Evolutionary conservation across 2,888 invertebrate genomes (phyloP).

Genomic region (Leptinotarsa tumamoca): DNA sequence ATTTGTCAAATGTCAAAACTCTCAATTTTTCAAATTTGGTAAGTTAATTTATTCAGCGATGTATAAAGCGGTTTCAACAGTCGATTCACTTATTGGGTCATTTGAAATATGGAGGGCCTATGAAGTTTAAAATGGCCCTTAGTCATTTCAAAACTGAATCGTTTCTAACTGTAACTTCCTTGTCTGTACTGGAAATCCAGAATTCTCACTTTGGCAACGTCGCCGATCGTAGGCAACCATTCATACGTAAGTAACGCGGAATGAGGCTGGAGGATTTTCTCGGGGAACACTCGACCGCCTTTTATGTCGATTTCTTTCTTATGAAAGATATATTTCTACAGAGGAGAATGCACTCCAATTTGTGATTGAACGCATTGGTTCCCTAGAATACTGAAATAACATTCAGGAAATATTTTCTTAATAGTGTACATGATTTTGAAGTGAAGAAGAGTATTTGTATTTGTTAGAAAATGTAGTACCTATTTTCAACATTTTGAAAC

Average conservation of each 20-base stretch:
- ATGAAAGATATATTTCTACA: constrained; percentile 12
- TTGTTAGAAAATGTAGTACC: too few species aligned
- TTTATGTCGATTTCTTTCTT: constrained; percentile 13
- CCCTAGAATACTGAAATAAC: neutral
- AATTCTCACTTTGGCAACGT: neutral
- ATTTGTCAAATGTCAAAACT: too few species aligned
- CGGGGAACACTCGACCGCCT: constrained; percentile 8
- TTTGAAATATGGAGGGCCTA: too few species aligned
- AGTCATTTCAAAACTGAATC: too few species aligned
- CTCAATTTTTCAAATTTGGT: too few species aligned
- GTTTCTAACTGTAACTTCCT: too few species aligned
- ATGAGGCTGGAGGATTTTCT: constrained; percentile 23
- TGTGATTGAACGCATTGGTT: constrained; percentile 13
- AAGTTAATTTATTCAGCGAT: too few species aligned
- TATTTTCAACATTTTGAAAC: too few species aligned
- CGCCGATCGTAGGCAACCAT: constrained; percentile 31
- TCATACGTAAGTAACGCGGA: constrained; percentile 25
- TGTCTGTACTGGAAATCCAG: neutral
- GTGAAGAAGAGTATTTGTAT: neutral
- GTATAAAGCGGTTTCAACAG: too few species aligned
- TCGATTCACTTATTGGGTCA: too few species aligned
- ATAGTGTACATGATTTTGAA: neutral
- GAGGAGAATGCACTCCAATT: constrained; percentile 13
- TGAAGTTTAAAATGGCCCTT: too few species aligned
- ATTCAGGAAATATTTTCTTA: neutral